Conservation (phyloP, 2,797 vertebrate species). For the Poeciliopsis infans region DNA sequence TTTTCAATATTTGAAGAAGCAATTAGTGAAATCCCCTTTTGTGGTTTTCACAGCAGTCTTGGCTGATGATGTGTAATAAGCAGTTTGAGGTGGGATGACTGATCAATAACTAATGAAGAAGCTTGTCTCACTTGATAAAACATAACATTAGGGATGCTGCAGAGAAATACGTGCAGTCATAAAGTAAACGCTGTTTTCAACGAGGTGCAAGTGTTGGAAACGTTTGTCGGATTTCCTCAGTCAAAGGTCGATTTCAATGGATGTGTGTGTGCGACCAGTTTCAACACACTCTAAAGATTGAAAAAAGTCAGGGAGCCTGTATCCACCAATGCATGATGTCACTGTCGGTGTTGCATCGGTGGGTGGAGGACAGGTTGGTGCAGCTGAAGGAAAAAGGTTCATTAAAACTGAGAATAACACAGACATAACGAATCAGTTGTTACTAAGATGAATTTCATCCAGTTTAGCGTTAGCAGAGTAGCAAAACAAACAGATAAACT, state of each 20-base stretch:
- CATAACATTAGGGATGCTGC: slow-evolving; percentile 21
- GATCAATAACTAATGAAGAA: slow-evolving; percentile 37
- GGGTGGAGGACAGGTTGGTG: background rate
- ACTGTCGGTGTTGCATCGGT: background rate
- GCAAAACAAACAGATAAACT: background rate
- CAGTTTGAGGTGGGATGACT: slow-evolving; percentile 51
- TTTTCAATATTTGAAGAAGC: slow-evolving; percentile 39
- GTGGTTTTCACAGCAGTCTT: slow-evolving; percentile 31
- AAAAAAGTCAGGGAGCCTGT: background rate
- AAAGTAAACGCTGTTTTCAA: slow-evolving; percentile 54
- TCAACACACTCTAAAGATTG: too few species aligned
- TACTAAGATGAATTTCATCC: background rate
- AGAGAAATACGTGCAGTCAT: slow-evolving; percentile 31
- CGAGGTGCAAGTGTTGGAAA: slow-evolving; percentile 31
- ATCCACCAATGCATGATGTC: too few species aligned
- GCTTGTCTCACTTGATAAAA: slow-evolving; percentile 9
- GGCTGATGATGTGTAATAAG: slow-evolving; percentile 32
- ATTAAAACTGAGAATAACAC: background rate
- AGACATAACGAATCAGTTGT: background rate
- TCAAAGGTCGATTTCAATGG: slow-evolving; percentile 1
- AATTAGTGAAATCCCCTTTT: slow-evolving; percentile 53
- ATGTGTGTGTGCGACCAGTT: background rate
- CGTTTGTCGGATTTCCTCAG: slow-evolving; percentile 1
- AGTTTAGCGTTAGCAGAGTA: background rate
- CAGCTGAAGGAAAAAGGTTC: background rate